These are phyloP conservation scores for Enteromius argenteus DNA, from an alignment of 2,797 vertebrate species.

Conservation along the genomic window DNA sequence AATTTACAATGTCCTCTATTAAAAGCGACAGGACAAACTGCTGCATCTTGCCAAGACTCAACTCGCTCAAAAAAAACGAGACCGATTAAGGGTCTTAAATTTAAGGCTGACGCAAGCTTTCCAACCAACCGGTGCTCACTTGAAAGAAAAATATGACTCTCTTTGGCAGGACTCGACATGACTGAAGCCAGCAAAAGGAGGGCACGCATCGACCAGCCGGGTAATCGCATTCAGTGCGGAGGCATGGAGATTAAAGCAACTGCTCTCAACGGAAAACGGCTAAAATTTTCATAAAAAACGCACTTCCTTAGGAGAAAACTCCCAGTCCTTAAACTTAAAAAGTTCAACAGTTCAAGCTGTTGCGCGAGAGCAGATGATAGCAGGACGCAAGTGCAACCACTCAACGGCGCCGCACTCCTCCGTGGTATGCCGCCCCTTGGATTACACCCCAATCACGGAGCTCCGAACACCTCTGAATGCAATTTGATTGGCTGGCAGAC, in stretches of 20 bases:
- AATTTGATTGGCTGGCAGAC: constrained; percentile 92
- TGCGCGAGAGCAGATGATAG: constrained; percentile 76
- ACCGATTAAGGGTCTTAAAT: constrained; percentile 33
- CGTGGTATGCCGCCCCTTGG: constrained; percentile 89
- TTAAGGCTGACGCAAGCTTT: constrained; percentile 87
- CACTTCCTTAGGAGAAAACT: constrained; percentile 43
- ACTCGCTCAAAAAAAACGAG: constrained; percentile 42
- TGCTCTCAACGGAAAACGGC: constrained; percentile 43
- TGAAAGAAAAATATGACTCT: constrained; percentile 93
- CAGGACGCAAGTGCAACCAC: constrained; percentile 78
- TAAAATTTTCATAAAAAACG: constrained; percentile 39
- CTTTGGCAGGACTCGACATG: constrained; percentile 99
- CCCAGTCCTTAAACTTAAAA: constrained; percentile 73
- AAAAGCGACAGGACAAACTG: constrained; percentile 48
- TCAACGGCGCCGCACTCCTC: constrained; percentile 84
- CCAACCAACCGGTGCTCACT: constrained; percentile 96
- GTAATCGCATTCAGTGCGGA: constrained; percentile 63
- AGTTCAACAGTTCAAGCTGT: constrained; percentile 80
- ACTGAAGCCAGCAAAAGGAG: constrained; percentile 99
- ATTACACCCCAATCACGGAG: constrained; percentile 58
- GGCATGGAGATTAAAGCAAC: constrained; percentile 57
- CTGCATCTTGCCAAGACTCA: constrained; percentile 66
- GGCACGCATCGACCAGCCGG: constrained; percentile 73
- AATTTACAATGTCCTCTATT: constrained; percentile 31
- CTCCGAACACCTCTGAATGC: constrained; percentile 95